phyloP scores from a whole-genome alignment of 2,888 invertebrate genomes.

The Orchesellides sinensis region DNA sequence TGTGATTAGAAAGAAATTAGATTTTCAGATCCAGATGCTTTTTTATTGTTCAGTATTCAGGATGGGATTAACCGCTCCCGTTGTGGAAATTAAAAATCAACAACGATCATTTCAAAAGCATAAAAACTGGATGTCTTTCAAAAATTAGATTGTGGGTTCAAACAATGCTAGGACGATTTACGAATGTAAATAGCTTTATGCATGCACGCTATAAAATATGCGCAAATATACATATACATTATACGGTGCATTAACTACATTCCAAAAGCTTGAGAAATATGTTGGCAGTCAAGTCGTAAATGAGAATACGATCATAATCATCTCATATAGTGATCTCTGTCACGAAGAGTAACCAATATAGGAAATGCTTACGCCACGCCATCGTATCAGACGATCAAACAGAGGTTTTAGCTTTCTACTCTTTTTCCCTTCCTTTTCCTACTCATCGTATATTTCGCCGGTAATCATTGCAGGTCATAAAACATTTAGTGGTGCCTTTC shows the following conservation, averaged over 20 bases:
- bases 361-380: not conserved
- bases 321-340: constrained; percentile 32
- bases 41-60: no score
- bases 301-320: constrained; percentile 58
- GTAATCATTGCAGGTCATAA: constrained; percentile 73
- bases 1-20: constrained; percentile 42
- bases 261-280: not conserved
- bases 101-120: no score
- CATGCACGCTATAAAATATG: not conserved
- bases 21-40: constrained; percentile 48
- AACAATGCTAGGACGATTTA: no score
- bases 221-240: not conserved
- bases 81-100: not conserved
- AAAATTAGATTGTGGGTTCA: no score
- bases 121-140: no score
- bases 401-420: constrained; percentile 29
- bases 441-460: constrained; percentile 47
- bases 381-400: constrained; percentile 41
- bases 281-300: constrained; percentile 53
- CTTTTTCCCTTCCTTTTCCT: constrained; percentile 44
- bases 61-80: not conserved
- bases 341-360: not conserved
- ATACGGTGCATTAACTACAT: not conserved
- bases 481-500: constrained; percentile 75
- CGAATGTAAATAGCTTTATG: not conserved